Base-by-base conservation (phyloP, 2,888 invertebrate genomes). In the Clostera curtula region DNA sequence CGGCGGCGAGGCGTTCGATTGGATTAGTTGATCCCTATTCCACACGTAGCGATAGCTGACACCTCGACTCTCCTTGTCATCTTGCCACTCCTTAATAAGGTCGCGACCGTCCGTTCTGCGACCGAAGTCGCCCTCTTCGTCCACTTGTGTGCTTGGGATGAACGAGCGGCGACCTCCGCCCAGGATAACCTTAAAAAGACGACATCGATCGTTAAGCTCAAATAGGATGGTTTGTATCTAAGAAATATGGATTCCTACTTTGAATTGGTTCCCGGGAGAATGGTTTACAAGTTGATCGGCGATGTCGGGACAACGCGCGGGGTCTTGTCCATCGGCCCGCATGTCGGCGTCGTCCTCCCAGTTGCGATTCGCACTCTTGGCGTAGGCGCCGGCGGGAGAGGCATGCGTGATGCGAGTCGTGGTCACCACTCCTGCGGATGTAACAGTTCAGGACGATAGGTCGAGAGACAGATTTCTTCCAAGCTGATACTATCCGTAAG, bases 351-450 rank as follows among this genome's bases (percentile, higher is more conserved):
- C 90, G 43, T 76, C 85, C 62, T 92, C 92, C 87, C 90, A 92
- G 35, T 87, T 67, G 90, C 90, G 56, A 14, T 43, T 34, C 12
- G 37, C 40, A 0, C 9, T 11, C 22, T 37, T 87, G 66, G 92
- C 90, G 55, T 87, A 92, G 0, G 84, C 67, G 1, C 84, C 87
- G 1, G 89, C 87, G 0, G 92, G 92, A 3, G 91, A 90, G 0
- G 92, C 93, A 60, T 93, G 90, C 0, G 92, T 93, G 0, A 93
- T 80, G 27, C 91, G 80, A 0, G 91, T 89, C 0, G 89, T 91
- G 1, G 93, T 93, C 3, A 92, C 91, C 3, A 89, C 54, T 2
- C 89, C 89, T 29, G 79, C 40, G 19, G 3, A 10, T n/a, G 2
- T n/a, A 11, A 10, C 6, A n/a, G n/a, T n/a, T n/a, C n/a, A n/a